Base-by-base conservation (phyloP, 2,113 vertebrate genomes). In the Ictalurus furcatus region DNA sequence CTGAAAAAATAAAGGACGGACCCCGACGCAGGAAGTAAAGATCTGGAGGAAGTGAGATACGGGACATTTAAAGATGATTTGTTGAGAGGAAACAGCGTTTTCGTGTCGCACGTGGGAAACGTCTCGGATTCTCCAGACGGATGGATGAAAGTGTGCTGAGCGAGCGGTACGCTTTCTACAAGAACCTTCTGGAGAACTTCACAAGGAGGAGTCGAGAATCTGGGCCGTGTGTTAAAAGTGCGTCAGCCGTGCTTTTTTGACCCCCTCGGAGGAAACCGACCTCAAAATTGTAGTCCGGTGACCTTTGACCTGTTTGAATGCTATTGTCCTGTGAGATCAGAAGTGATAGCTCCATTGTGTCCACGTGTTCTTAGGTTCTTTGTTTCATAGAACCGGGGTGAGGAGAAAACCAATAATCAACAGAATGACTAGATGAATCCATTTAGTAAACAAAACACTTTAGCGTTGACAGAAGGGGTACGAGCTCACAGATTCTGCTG, bases 21-120 rank as follows among this genome's bases (percentile, higher is more conserved):
- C 30, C 25, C 44, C 12, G 86, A 87, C 88, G 88, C 90, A 94
- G 90, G 80, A 48, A 73, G 87, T 69, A n/a, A 63, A 58, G 28
- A n/a, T 12, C 34, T 63, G 65, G 40, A 87, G 59, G 87, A 85
- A 65, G 56, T 21, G 52, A 84, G 25, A 48, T 73, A 54, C 58
- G 5, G 52, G 79, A 82, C 0, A 16, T 19, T 59, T 30, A 8
- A 63, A n/a, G 67, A 56, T 86, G 40, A 81, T 54, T 63, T 86
- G 78, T 52, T 34, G 61, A 80, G 61, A 69, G 73, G 81, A 83
- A 88, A 25, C 48, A 17, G 23, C 28, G 6, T n/a, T 48, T 52
- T 34, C 40, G 30, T 74, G 71, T 11, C 21, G 34, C 40, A 4
- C 4, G 74, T 85, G 88, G 76, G 86, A 88, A 91, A 89, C 30